Percentiles rank a stretch among this genome's conserved stretches.
phyloP scores from a whole-genome alignment of 2,797 vertebrate species.

The Bovichtus diacanthus region DNA sequence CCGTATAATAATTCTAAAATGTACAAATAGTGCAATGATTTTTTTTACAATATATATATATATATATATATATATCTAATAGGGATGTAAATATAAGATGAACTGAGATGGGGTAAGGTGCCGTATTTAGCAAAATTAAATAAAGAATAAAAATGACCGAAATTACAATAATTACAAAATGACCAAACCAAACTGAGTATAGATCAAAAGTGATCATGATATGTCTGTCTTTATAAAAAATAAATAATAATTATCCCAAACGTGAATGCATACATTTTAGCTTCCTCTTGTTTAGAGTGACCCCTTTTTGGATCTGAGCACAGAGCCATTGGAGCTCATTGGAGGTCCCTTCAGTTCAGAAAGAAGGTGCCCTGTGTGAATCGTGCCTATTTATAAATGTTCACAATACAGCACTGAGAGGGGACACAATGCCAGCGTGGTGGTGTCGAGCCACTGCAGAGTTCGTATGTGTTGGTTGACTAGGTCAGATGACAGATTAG shows the following conservation, averaged over 20 bases:
- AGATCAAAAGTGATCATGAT: no score
- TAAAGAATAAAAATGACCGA: no score
- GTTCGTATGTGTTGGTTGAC: conserved; percentile 8
- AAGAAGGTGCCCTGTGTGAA: background rate
- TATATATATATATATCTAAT: no score
- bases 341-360: background rate
- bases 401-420: conserved; percentile 26
- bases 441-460: background rate
- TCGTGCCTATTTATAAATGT: conserved; percentile 20
- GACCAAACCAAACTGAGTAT: no score
- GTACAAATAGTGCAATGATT: no score
- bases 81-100: no score
- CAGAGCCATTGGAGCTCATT: background rate
- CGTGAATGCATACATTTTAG: background rate
- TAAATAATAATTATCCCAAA: background rate
- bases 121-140: no score
- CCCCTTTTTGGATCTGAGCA: background rate
- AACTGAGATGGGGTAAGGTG: no score
- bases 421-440: conserved; percentile 23
- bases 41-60: no score
- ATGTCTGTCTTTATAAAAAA: background rate
- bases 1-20: no score
- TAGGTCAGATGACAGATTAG: conserved; percentile 63
- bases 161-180: no score
- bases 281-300: background rate